Conservation (phyloP, 2,797 vertebrate species). For the Salarias fasciatus region DNA sequence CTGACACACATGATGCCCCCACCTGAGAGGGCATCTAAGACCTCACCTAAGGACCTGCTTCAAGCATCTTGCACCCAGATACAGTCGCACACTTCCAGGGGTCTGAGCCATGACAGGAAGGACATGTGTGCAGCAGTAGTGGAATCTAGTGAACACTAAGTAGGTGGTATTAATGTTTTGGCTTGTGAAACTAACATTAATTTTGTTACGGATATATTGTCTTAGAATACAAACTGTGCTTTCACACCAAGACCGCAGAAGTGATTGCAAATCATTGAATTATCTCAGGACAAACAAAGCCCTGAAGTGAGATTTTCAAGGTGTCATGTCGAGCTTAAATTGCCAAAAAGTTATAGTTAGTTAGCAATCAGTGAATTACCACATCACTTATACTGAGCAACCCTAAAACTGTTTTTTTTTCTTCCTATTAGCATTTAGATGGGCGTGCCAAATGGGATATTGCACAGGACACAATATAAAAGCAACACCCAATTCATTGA, state of each 20-base stretch:
- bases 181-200: background rate
- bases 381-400: constrained; percentile 66
- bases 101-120: too few species aligned
- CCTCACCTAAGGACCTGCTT: too few species aligned
- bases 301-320: constrained; percentile 25
- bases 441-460: constrained; percentile 75
- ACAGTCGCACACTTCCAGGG: too few species aligned
- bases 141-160: too few species aligned
- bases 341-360: constrained; percentile 71
- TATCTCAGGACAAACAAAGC: constrained; percentile 26
- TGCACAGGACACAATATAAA: constrained; percentile 75
- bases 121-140: too few species aligned
- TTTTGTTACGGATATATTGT: constrained; percentile 16
- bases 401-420: constrained; percentile 72
- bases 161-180: too few species aligned
- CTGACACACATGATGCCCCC: too few species aligned
- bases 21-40: too few species aligned
- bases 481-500: constrained; percentile 74
- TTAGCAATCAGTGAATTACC: constrained; percentile 74
- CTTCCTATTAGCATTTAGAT: constrained; percentile 83
- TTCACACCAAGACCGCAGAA: constrained; percentile 1
- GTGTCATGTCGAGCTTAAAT: constrained; percentile 51
- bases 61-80: too few species aligned
- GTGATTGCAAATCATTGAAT: background rate
- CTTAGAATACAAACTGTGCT: background rate